Conservation (phyloP, 2,797 vertebrate species). For the Gymnothorax javanicus region DNA sequence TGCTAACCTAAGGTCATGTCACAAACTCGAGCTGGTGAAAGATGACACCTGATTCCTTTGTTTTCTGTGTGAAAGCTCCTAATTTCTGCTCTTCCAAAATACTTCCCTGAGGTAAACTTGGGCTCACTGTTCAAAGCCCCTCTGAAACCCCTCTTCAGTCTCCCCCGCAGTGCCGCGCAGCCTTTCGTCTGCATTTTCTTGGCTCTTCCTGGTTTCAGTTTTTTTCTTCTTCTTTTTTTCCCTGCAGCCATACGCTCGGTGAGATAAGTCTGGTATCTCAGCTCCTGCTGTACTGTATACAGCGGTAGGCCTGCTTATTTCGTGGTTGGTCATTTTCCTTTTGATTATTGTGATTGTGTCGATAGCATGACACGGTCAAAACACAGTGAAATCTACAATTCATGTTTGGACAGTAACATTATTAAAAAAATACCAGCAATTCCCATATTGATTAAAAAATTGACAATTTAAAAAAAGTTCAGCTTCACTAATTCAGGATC, state of each 20-base stretch:
- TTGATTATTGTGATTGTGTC: neutral
- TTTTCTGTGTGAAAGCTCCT: neutral
- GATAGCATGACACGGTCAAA: no score
- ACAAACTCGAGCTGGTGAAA: neutral
- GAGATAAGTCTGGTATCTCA: neutral
- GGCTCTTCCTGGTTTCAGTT: neutral
- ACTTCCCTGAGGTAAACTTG: neutral
- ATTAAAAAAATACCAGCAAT: no score
- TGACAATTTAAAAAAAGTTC: no score
- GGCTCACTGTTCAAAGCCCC: neutral
- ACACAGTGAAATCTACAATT: no score
- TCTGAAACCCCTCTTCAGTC: neutral
- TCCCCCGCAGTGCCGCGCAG: neutral
- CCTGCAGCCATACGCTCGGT: neutral
- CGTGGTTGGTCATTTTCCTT: neutral
- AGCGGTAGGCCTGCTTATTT: neutral
- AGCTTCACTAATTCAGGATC: no score
- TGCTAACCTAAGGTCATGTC: neutral
- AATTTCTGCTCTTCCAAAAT: neutral
- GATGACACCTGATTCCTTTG: neutral
- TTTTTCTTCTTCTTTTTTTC: neutral
- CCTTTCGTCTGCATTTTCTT: neutral
- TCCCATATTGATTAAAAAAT: no score
- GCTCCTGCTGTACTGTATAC: neutral
- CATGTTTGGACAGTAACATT: no score